A percentile compares a stretch with the other conserved stretches of the same genome.
Conservation (phyloP, 2,888 invertebrate species). For the Agonopterix subpropinquella region DNA sequence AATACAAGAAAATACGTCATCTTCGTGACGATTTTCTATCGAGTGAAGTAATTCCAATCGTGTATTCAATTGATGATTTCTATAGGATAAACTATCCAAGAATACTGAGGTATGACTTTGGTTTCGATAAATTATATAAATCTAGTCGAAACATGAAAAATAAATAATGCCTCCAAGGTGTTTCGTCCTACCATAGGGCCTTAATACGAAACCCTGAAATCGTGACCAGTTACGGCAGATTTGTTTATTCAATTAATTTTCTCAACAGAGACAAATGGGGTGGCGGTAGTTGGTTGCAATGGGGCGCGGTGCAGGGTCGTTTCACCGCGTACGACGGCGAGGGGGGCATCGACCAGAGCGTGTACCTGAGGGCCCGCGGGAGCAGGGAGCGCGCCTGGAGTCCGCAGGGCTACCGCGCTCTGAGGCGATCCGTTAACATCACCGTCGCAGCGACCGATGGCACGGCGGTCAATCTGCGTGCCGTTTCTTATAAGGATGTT, state of each 20-base stretch:
- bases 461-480: slow-evolving; percentile 70
- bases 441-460: slow-evolving; percentile 70
- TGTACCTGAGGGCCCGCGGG: slow-evolving; percentile 69
- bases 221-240: no score
- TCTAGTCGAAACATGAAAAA: no score
- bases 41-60: no score
- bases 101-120: no score
- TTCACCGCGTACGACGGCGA: slow-evolving; percentile 59
- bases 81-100: no score
- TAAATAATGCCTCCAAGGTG: no score
- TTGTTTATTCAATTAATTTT: not conserved
- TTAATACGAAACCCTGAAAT: not conserved
- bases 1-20: no score
- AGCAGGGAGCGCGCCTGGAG: slow-evolving; percentile 64
- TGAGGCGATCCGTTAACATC: slow-evolving; percentile 45
- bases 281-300: slow-evolving; percentile 76
- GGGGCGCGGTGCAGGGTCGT: slow-evolving; percentile 77
- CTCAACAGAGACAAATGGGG: slow-evolving; percentile 46
- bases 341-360: slow-evolving; percentile 36
- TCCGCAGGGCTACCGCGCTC: slow-evolving; percentile 28
- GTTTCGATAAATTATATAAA: no score
- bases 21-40: no score
- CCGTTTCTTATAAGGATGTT: slow-evolving; percentile 61
- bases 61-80: no score
- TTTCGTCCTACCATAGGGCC: no score